Percentiles rank a stretch among this genome's conserved stretches.
phyloP scores from a whole-genome alignment of 2,113 vertebrate genomes.

The Phycodurus eques region DNA sequence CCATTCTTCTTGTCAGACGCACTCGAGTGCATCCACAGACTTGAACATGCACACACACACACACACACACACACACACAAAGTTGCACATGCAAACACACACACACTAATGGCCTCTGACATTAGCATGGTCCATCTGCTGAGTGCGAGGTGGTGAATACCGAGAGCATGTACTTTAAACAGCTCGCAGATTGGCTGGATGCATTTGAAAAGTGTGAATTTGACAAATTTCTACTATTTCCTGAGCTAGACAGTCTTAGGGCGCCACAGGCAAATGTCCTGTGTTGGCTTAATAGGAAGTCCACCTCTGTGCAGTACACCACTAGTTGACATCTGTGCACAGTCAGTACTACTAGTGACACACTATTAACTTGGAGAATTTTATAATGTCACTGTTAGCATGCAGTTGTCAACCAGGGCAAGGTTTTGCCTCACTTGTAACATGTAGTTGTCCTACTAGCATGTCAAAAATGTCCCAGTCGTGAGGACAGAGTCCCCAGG shows the following conservation, averaged over 20 bases:
- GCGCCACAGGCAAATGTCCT: too few relatives aligned
- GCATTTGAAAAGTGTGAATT: neutral
- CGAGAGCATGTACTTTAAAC: neutral
- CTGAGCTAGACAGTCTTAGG: neutral
- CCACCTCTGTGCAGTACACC: too few relatives aligned
- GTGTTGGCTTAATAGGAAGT: too few relatives aligned
- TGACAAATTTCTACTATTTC: too few relatives aligned
- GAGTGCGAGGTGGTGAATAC: conserved; percentile 24
- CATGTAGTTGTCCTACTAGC: too few relatives aligned
- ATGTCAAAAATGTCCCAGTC: too few relatives aligned
- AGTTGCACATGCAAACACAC: conserved; percentile 5
- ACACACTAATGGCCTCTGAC: conserved; percentile 18
- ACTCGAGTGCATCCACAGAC: conserved; percentile 4
- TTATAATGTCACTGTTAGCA: neutral
- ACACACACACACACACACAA: neutral
- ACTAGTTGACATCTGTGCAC: too few relatives aligned
- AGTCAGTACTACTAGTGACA: neutral
- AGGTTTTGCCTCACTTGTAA: too few relatives aligned
- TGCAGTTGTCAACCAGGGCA: too few relatives aligned
- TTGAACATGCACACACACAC: neutral
- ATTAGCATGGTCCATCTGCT: conserved; percentile 29
- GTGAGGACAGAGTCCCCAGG: too few relatives aligned
- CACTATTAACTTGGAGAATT: neutral
- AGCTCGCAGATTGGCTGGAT: neutral
- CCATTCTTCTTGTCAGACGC: conserved; percentile 11